Evolutionary conservation across 2,113 vertebrate species (phyloP).

Genomic region (Oreochromis aureus): DNA sequence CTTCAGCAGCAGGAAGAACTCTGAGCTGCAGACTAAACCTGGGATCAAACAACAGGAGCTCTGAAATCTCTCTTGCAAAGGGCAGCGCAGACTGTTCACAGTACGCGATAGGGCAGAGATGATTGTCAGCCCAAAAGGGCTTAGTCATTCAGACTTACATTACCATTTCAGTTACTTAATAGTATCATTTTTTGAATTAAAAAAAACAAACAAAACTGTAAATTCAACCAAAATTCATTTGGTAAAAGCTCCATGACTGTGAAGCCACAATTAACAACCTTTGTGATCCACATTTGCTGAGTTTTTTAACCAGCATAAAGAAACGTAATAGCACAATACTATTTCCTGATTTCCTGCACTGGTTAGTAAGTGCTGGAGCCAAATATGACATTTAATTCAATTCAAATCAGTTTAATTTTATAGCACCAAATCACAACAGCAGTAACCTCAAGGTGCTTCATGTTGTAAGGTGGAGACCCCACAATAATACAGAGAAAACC

Average conservation of each 20-base stretch:
- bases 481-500: background rate
- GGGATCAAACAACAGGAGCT: slow-evolving; percentile 1
- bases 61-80: slow-evolving; percentile 8
- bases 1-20: background rate
- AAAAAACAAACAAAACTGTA: background rate
- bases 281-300: background rate
- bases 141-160: background rate
- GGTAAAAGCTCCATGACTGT: background rate
- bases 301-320: background rate
- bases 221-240: background rate
- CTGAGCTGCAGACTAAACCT: background rate
- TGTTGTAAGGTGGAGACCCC: background rate
- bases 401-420: background rate
- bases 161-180: background rate
- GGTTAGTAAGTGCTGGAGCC: background rate
- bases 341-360: background rate
- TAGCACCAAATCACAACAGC: background rate
- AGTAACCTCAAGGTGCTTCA: background rate
- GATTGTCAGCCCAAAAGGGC: background rate
- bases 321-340: background rate
- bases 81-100: background rate
- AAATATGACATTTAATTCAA: background rate
- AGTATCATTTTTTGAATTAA: fast-evolving
- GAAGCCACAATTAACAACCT: background rate
- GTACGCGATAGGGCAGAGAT: background rate